phyloP scores from a whole-genome alignment of 2,113 vertebrate species.

The Hoplias malabaricus region DNA sequence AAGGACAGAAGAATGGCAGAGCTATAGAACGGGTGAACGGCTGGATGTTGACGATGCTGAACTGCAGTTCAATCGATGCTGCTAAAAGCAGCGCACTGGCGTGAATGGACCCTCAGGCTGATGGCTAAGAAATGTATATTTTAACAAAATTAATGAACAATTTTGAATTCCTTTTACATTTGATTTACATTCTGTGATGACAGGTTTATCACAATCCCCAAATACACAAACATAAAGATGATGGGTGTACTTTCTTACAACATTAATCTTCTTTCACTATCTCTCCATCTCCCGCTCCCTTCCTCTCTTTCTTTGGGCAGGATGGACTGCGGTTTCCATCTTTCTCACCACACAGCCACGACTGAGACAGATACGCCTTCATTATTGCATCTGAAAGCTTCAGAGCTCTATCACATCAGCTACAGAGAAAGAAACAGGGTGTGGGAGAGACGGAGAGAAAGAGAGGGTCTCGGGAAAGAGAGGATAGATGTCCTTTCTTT shows the following conservation, averaged over 20 bases:
- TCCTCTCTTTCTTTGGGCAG: neutral
- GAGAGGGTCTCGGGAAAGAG: neutral
- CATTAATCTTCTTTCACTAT: neutral
- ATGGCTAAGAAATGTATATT: neutral
- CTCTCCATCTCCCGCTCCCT: neutral
- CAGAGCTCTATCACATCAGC: neutral
- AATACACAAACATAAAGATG: too few species aligned
- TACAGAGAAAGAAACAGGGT: too few species aligned
- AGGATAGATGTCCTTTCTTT: too few species aligned
- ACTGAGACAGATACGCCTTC: neutral
- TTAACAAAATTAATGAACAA: too few species aligned
- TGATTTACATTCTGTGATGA: neutral
- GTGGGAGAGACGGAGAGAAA: constrained; percentile 9
- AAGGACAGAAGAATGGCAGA: neutral
- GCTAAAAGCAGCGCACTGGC: constrained; percentile 25
- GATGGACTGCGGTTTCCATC: constrained; percentile 5
- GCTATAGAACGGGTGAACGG: neutral
- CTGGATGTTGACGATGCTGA: constrained; percentile 48
- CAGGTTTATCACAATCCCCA: too few species aligned
- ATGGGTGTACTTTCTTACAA: neutral
- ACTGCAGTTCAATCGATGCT: constrained; percentile 47
- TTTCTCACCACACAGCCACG: constrained; percentile 17
- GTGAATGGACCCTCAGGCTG: constrained; percentile 13
- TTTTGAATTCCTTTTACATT: neutral
- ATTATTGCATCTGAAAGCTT: constrained; percentile 11